Conservation (phyloP, 2,888 invertebrate genomes). For the Lydus trimaculatus region DNA sequence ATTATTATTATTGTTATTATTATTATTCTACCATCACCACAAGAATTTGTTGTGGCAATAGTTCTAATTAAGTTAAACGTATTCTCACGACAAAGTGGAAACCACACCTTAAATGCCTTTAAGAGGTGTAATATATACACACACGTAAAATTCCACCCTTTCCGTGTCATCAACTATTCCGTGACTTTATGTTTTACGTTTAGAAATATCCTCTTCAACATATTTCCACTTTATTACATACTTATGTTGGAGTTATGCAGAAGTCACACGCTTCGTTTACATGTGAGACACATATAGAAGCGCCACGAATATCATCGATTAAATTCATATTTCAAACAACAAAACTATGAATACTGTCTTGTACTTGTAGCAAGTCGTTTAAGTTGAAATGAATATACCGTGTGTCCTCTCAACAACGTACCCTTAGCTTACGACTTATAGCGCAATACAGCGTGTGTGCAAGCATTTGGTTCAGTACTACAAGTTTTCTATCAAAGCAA, state of each 20-base stretch:
- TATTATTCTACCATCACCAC: too few species aligned
- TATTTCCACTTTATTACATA: conserved; percentile 30
- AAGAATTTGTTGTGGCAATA: conserved; percentile 25
- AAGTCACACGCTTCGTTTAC: conserved; percentile 33
- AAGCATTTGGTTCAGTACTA: too few species aligned
- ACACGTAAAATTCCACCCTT: conserved; percentile 24
- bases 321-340: neutral
- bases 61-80: conserved; percentile 29
- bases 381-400: too few species aligned
- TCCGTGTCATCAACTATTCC: conserved; percentile 34
- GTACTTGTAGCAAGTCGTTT: too few species aligned
- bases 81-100: conserved; percentile 23
- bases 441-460: too few species aligned
- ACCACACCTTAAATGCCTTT: conserved; percentile 34
- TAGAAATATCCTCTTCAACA: conserved; percentile 23
- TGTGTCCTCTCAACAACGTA: too few species aligned
- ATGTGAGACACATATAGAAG: conserved; percentile 16
- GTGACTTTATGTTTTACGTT: conserved; percentile 27
- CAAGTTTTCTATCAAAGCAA: too few species aligned
- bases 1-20: conserved; percentile 16
- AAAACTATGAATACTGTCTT: too few species aligned
- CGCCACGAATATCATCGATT: neutral
- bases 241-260: conserved; percentile 27
- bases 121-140: conserved; percentile 17
- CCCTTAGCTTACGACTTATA: too few species aligned